A percentile compares a stretch with the other conserved stretches of the same genome.
phyloP scores from a whole-genome alignment of 2,888 invertebrate genomes.

The Flexamia atlantica region DNA sequence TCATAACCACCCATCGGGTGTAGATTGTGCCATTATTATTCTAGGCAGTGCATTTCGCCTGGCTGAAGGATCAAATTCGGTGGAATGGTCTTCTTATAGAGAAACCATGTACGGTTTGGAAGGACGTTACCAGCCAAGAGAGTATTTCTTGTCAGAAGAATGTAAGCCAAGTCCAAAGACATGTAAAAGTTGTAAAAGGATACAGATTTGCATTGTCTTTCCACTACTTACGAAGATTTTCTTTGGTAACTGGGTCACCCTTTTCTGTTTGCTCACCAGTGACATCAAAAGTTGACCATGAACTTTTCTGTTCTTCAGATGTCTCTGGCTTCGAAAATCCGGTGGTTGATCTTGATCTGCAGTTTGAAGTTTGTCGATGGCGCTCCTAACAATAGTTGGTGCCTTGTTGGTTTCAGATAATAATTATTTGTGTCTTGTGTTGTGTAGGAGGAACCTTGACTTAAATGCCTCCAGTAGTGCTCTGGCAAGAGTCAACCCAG shows the following conservation, averaged over 20 bases:
- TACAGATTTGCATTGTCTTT: too few relatives aligned
- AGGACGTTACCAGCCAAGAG: constrained; percentile 9
- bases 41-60: constrained; percentile 44
- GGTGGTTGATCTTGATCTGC: too few relatives aligned
- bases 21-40: background rate
- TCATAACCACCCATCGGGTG: constrained; percentile 32
- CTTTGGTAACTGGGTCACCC: too few relatives aligned
- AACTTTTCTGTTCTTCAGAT: too few relatives aligned
- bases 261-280: too few relatives aligned
- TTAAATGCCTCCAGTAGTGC: background rate
- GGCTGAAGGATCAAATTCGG: background rate
- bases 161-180: constrained; percentile 1
- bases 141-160: constrained; percentile 15
- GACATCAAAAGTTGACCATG: too few relatives aligned
- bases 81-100: background rate
- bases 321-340: too few relatives aligned
- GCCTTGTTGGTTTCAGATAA: too few relatives aligned
- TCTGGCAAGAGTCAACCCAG: background rate
- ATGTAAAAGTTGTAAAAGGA: constrained; percentile 37
- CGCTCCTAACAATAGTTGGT: too few relatives aligned
- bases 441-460: background rate
- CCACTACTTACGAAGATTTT: too few relatives aligned
- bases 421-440: too few relatives aligned
- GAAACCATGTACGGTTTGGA: background rate
- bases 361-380: too few relatives aligned